Evolutionary conservation across 2,797 vertebrate species (phyloP).

Genomic region (Ptychobarbus kaznakovi): DNA sequence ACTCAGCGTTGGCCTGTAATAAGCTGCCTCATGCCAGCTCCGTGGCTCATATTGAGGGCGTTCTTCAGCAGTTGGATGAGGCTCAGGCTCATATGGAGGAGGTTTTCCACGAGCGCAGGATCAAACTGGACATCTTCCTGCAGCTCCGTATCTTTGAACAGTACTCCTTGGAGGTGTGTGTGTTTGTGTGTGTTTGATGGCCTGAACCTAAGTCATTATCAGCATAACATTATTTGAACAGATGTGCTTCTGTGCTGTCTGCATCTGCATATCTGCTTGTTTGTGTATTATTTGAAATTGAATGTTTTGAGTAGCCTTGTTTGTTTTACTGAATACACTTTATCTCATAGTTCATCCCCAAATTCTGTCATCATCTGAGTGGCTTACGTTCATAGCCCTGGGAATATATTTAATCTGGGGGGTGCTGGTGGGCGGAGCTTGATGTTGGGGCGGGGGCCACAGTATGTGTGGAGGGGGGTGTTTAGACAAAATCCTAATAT

Average conservation of each 20-base stretch:
- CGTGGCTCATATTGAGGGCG: slow-evolving; percentile 93
- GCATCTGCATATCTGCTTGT: slow-evolving; percentile 16
- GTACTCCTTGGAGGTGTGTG: slow-evolving; percentile 83
- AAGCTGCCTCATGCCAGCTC: slow-evolving; percentile 93
- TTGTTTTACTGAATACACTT: neutral
- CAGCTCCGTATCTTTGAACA: slow-evolving; percentile 97
- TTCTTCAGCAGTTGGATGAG: slow-evolving; percentile 96
- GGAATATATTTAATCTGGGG: too few relatives aligned
- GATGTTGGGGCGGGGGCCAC: too few relatives aligned
- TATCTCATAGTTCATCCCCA: neutral
- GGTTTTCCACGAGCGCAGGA: slow-evolving; percentile 94
- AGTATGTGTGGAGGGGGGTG: too few relatives aligned
- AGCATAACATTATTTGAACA: slow-evolving; percentile 47
- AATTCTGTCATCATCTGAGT: neutral
- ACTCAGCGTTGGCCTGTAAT: slow-evolving; percentile 86
- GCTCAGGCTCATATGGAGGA: slow-evolving; percentile 97
- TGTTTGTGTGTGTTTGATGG: neutral
- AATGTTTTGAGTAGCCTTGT: neutral
- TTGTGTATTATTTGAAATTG: slow-evolving; percentile 4
- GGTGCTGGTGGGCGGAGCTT: too few relatives aligned
- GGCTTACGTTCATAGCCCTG: neutral
- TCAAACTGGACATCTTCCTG: slow-evolving; percentile 93
- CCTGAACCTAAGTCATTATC: slow-evolving; percentile 33
- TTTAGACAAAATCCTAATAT: too few relatives aligned
- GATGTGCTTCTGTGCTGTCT: slow-evolving; percentile 33